Conservation (phyloP, 2,888 invertebrate genomes). For the Mongoloraphidia duomilia region DNA sequence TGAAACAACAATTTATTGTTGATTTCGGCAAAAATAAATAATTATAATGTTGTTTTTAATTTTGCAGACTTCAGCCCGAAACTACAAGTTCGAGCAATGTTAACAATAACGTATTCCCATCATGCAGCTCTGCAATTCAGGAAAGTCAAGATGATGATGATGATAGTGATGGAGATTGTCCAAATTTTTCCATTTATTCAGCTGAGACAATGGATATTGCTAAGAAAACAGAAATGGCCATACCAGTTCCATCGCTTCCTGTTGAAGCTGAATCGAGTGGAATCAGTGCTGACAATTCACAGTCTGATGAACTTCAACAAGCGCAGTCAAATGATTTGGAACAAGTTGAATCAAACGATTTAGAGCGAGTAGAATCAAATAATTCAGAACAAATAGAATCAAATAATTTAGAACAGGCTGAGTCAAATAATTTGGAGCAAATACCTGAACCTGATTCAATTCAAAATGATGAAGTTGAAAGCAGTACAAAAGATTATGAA, state of each 20-base stretch:
- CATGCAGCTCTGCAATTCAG: constrained; percentile 18
- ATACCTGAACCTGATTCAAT: constrained; percentile 4
- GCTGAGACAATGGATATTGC: constrained; percentile 65
- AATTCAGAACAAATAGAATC: not conserved
- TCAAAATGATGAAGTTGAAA: constrained; percentile 21
- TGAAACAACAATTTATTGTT: too few species aligned
- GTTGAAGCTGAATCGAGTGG: constrained; percentile 2
- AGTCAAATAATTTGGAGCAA: constrained; percentile 2
- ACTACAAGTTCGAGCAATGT: too few species aligned
- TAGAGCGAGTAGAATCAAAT: too few species aligned
- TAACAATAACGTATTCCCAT: too few species aligned
- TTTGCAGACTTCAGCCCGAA: too few species aligned
- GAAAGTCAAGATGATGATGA: constrained; percentile 29
- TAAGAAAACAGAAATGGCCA: constrained; percentile 31
- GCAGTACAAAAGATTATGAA: constrained; percentile 31
- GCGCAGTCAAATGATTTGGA: too few species aligned
- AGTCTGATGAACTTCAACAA: too few species aligned
- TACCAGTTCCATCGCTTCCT: constrained; percentile 8
- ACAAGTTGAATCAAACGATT: too few species aligned
- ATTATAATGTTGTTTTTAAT: too few species aligned
- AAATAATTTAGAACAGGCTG: not conserved
- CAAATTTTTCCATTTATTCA: constrained; percentile 75
- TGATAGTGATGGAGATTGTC: constrained; percentile 53
- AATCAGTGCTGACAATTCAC: not conserved
- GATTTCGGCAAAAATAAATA: too few species aligned